Evolutionary conservation across 2,113 vertebrate genomes (phyloP), one percentile per base, ranked within the genome.

Genomic region (Anhinga anhinga): DNA sequence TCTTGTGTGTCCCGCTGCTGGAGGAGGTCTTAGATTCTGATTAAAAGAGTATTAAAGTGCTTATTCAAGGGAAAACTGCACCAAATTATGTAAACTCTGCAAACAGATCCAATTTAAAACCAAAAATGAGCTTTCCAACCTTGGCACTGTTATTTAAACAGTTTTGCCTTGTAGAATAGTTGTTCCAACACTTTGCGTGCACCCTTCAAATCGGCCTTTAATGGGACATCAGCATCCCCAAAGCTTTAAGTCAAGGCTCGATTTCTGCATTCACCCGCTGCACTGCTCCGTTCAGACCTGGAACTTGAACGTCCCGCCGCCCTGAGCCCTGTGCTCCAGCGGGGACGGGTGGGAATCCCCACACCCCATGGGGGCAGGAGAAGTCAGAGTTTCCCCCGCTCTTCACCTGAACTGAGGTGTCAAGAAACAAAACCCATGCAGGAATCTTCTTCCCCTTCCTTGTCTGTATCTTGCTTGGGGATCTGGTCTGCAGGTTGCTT

Each of bases 391-490:
- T 21, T 29, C 58, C 23, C 38, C n/a, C 27, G 78, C 34, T 78
- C 49, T 23, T 45, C 58, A 44, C 17, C 62, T 9, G 32, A 44
- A 26, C 10, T 17, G 30, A 13, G n/a, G 44, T 1, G 7, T 3
- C 44, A 59, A 30, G n/a, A 18, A 36, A 53, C 22, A 34, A 36
- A 91, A 52, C 1, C 5, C n/a, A 11, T 0, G 18, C 1, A 7
- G 42, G 50, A 30, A 36, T 44, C 38, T 40, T 79, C 38, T 62
- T 53, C 34, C 26, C 18, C 34, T 26, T 20, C 17, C 61, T 25
- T 6, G 4, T 11, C 69, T 12, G 4, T 0, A 1, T 21, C 34
- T 38, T 3, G 3, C 22, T 0, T 8, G 13, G 21, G 7, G 40
- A 9, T 23, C 15, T 34, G 10, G 17, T 52, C 30, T 26, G 11